Percentiles rank a stretch among this genome's conserved stretches.
These are phyloP conservation scores for Laticauda colubrina DNA, from an alignment of 2,113 vertebrate species.

Conservation along the genomic window DNA sequence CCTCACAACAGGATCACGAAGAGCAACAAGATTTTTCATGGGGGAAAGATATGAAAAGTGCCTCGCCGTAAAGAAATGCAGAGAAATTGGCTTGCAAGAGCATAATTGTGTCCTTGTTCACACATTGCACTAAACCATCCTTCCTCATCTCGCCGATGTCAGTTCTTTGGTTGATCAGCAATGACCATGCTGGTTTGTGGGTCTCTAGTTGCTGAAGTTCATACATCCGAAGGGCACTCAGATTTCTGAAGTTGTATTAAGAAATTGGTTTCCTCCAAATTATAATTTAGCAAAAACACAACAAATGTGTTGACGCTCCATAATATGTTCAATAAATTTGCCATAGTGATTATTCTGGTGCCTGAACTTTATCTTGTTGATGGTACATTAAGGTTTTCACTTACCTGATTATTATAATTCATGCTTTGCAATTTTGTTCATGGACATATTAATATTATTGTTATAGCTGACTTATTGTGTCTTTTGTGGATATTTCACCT, in stretches of 20 bases:
- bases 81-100: constrained; percentile 38
- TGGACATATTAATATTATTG: not conserved
- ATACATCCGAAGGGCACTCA: not conserved
- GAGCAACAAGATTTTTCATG: constrained; percentile 46
- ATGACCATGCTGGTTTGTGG: not conserved
- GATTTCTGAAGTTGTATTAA: not conserved
- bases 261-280: not conserved
- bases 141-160: not conserved
- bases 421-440: not conserved
- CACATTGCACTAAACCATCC: not conserved
- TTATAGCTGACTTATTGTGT: not conserved
- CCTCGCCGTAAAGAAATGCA: constrained; percentile 43
- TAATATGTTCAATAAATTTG: not conserved
- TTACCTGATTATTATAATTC: not conserved
- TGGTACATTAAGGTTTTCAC: not conserved
- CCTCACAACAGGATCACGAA: constrained; percentile 40
- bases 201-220: not conserved
- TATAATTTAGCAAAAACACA: not conserved
- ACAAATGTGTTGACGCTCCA: not conserved
- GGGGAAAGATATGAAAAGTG: constrained; percentile 39
- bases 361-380: not conserved
- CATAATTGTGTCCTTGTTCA: not conserved
- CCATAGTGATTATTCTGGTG: not conserved
- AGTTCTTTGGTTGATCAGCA: not conserved
- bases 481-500: not conserved